A percentile compares a stretch with the other conserved stretches of the same genome.
Conservation (phyloP, 30 jellyfish, hydroid and myxozoan species). For the Aurelia aurita region DNA sequence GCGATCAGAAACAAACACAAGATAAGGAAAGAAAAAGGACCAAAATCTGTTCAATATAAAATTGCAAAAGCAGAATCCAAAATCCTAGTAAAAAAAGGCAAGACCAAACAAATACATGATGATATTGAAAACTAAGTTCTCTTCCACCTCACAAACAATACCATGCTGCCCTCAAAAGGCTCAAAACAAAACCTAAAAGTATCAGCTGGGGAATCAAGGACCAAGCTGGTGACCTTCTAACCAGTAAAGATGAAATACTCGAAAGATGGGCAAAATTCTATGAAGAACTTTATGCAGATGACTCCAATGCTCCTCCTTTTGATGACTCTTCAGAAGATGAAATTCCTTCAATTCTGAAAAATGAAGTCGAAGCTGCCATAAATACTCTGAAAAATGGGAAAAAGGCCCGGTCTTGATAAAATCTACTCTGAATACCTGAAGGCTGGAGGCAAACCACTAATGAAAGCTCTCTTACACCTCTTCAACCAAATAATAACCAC, state of each 20-base stretch:
- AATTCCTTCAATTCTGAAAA: slow-evolving; percentile 5
- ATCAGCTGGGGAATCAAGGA: slow-evolving; percentile 2
- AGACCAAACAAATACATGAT: too few species aligned
- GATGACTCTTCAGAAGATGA: slow-evolving; percentile 23
- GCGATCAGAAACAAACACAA: too few species aligned
- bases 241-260: neutral
- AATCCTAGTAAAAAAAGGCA: too few species aligned
- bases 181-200: neutral
- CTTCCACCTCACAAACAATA: neutral
- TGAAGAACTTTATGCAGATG: neutral
- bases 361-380: slow-evolving; percentile 16
- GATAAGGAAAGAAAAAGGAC: too few species aligned
- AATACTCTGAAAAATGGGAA: neutral
- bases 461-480: slow-evolving; percentile 25
- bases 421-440: slow-evolving; percentile 4
- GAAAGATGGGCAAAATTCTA: slow-evolving; percentile 23
- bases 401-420: neutral
- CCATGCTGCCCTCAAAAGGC: slow-evolving; percentile 3
- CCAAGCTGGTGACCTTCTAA: neutral
- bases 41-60: too few species aligned
- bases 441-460: slow-evolving; percentile 42
- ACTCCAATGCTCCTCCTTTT: neutral
- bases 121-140: too few species aligned
- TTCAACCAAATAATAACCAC: slow-evolving; percentile 8
- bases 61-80: too few species aligned